Evolutionary conservation across 2,797 vertebrate species (phyloP).

Genomic region (Pyrrhura leucotis): DNA sequence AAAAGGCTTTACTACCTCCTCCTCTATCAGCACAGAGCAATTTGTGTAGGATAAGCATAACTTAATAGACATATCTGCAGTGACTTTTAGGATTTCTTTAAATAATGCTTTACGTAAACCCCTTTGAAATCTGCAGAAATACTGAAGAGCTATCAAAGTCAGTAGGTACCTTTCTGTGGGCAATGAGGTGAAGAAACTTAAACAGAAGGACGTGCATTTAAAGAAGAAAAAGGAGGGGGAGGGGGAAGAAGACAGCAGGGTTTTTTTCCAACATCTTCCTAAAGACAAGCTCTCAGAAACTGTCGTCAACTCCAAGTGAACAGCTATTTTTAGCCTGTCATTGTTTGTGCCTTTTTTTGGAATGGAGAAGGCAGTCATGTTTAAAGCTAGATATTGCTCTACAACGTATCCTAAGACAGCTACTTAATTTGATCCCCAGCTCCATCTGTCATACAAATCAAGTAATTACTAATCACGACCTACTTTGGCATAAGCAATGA

Average conservation of each 20-base stretch:
- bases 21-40: conserved; percentile 62
- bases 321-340: conserved; percentile 78
- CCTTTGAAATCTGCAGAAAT: conserved; percentile 43
- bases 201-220: conserved; percentile 54
- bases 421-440: conserved; percentile 69
- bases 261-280: conserved; percentile 70
- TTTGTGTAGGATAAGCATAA: conserved; percentile 70
- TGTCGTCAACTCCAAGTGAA: conserved; percentile 77
- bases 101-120: conserved; percentile 63
- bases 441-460: conserved; percentile 72
- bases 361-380: conserved; percentile 65
- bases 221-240: conserved; percentile 48
- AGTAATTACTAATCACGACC: conserved; percentile 65
- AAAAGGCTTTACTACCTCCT: conserved; percentile 62
- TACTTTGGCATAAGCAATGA: conserved; percentile 35
- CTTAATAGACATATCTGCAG: conserved; percentile 75
- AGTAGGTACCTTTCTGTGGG: conserved; percentile 51
- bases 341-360: conserved; percentile 79
- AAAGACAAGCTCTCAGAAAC: conserved; percentile 76
- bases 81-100: conserved; percentile 75
- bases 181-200: conserved; percentile 65
- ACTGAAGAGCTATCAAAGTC: conserved; percentile 38
- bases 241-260: conserved; percentile 23
- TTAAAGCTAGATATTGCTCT: conserved; percentile 72
- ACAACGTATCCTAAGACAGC: conserved; percentile 54